A percentile compares a stretch with the other conserved stretches of the same genome.
Conservation (phyloP, 2,888 invertebrate genomes). For the Aleiodes alternator region DNA sequence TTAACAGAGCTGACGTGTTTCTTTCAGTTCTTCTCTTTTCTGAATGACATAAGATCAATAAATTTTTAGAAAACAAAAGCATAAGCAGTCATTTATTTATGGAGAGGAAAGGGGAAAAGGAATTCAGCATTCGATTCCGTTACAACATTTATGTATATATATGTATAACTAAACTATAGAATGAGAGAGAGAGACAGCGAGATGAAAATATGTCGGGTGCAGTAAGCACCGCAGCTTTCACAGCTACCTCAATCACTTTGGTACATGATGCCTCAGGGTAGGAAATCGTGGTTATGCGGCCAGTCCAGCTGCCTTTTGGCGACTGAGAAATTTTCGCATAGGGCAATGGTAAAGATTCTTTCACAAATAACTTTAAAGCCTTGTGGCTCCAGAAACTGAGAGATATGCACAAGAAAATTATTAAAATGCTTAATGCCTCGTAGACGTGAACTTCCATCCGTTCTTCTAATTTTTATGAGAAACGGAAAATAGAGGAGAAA, state of each 20-base stretch:
- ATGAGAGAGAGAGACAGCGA: slow-evolving; percentile 42
- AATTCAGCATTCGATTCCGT: too few relatives aligned
- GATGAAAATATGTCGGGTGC: slow-evolving; percentile 46
- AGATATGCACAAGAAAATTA: neutral
- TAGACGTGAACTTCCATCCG: neutral
- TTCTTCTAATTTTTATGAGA: neutral
- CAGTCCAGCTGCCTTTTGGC: slow-evolving; percentile 32
- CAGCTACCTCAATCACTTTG: slow-evolving; percentile 44
- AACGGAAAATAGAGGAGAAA: neutral
- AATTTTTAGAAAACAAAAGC: too few relatives aligned
- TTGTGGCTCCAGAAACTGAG: slow-evolving; percentile 11
- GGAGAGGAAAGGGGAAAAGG: too few relatives aligned
- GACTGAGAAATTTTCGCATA: slow-evolving; percentile 11
- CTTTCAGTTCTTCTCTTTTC: too few relatives aligned
- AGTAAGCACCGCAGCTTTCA: slow-evolving; percentile 47
- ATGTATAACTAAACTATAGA: slow-evolving; percentile 20
- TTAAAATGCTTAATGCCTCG: neutral
- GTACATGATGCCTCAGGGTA: slow-evolving; percentile 44
- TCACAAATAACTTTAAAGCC: slow-evolving; percentile 21
- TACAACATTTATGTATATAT: too few relatives aligned
- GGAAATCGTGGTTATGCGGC: slow-evolving; percentile 31
- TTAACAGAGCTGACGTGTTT: too few relatives aligned
- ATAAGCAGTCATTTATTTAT: too few relatives aligned
- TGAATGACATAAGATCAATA: too few relatives aligned
- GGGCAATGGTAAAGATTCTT: slow-evolving; percentile 19